Evolutionary conservation across 2,113 vertebrate species (phyloP).

Genomic region (Oreocharis arfaki): DNA sequence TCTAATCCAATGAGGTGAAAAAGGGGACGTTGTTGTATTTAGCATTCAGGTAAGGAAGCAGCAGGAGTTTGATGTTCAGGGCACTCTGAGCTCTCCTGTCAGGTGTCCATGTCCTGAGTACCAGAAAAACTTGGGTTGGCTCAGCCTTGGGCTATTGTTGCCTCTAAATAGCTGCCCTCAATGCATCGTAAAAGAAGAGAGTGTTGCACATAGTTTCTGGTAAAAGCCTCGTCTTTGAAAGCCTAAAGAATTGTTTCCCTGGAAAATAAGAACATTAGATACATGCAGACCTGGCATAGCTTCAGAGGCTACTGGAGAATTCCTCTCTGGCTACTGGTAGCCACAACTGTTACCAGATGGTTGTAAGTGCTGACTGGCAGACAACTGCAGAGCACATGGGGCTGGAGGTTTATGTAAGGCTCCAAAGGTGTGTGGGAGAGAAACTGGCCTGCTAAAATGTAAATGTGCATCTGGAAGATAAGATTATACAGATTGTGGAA

Average conservation of each 20-base stretch:
- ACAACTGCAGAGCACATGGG: not conserved
- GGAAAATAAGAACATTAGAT: conserved; percentile 13
- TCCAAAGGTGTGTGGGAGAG: not conserved
- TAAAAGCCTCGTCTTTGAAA: not conserved
- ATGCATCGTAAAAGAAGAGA: not conserved
- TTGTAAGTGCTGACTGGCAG: conserved; percentile 11
- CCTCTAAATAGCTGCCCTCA: not conserved
- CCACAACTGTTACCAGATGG: conserved; percentile 31
- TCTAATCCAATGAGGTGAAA: not conserved
- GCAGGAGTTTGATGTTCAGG: not conserved
- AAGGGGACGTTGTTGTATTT: not conserved
- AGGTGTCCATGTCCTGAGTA: not conserved
- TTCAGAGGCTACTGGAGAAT: conserved; percentile 52
- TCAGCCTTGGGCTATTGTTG: not conserved
- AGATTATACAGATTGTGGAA: not conserved
- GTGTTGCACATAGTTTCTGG: conserved; percentile 3
- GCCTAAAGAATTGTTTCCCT: not conserved
- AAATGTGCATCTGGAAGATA: conserved; percentile 46
- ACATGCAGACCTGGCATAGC: conserved; percentile 4
- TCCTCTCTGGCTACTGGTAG: conserved; percentile 33
- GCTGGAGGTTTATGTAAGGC: not conserved
- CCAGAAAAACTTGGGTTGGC: not conserved
- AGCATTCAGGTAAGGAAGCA: not conserved
- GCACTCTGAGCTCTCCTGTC: not conserved
- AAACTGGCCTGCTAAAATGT: not conserved